Conservation (phyloP, 2,797 vertebrate species). For the Microcaecilia unicolor region DNA sequence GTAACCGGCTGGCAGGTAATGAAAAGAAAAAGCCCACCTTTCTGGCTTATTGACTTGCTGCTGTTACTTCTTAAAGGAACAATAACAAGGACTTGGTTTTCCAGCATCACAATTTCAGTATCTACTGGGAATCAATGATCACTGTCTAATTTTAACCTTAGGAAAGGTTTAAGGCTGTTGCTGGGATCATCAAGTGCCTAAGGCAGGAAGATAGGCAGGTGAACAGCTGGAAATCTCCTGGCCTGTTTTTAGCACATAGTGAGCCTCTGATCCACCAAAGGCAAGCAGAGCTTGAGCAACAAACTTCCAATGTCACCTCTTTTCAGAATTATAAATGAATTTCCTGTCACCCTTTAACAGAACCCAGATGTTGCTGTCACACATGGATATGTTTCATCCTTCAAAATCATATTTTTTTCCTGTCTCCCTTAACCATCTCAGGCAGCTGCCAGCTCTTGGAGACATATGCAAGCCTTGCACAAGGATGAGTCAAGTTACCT, state of each 20-base stretch:
- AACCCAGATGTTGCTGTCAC: conserved; percentile 6
- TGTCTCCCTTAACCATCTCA: background rate
- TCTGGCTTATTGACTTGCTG: background rate
- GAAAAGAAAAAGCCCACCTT: conserved; percentile 2
- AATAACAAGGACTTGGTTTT: background rate
- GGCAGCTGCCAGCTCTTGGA: conserved; percentile 3
- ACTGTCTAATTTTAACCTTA: too few species aligned
- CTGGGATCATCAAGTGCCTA: too few species aligned
- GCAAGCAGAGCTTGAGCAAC: background rate
- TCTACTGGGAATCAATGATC: too few species aligned
- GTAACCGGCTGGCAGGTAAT: conserved; percentile 6
- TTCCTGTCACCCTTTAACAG: background rate
- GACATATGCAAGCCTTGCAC: background rate
- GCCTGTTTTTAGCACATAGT: background rate
- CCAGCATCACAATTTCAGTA: too few species aligned
- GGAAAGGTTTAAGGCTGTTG: too few species aligned
- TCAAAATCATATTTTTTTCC: background rate
- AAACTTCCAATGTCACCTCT: conserved; percentile 1
- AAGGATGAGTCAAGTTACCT: background rate
- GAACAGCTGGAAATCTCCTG: too few species aligned
- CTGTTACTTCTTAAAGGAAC: background rate
- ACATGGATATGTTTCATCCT: conserved; percentile 4
- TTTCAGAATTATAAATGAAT: background rate
- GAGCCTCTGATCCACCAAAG: background rate
- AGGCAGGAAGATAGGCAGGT: too few species aligned